Base-by-base conservation (phyloP, 2,797 vertebrate species). In the Brotula barbata region DNA sequence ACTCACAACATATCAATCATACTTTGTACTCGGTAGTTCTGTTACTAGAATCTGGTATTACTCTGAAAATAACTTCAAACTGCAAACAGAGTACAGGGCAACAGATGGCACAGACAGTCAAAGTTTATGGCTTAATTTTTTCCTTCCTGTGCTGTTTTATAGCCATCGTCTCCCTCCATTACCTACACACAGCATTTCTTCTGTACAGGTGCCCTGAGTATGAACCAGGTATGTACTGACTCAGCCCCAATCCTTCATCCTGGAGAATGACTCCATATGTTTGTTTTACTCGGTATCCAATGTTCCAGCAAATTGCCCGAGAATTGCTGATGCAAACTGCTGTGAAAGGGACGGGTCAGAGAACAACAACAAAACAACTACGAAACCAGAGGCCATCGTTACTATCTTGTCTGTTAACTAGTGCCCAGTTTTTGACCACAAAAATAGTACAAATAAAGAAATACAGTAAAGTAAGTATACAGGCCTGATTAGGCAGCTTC, bases 111-210 rank as follows among this genome's bases (percentile, higher is more conserved):
- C 43, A 56, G 45, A 1, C 12, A 39, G 33, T 28, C 45, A 17
- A 14, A 44, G 49, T 56, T 59, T 45, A 55, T 41, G 33, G 13
- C 13, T 9, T 50, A 21, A n/a, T 13, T 41, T 14, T 7, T 15
- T 23, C 23, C 42, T 59, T 31, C 14, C 9, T 0, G 5, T 22
- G 63, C 40, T 1, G 31, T 28, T 59, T 58, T 25, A 13, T 47
- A n/a, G 58, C 64, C 62, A 58, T 64, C 68, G 41, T 23, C 22
- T 25, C 12, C 33, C 73, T 33, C 52, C 69, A 68, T 76, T 71
- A 70, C 40, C 56, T 63, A 0, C 37, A 45, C 22, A 16, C 62
- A 20, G 58, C 50, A 5, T 16, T 28, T n/a, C 41, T 16, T 43
- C 58, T 47, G 62, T 62, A 47, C 65, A 67, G 68, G 39, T 61